Conservation (phyloP, 2,113 vertebrate genomes). For the Heterotilapia buettikoferi region DNA sequence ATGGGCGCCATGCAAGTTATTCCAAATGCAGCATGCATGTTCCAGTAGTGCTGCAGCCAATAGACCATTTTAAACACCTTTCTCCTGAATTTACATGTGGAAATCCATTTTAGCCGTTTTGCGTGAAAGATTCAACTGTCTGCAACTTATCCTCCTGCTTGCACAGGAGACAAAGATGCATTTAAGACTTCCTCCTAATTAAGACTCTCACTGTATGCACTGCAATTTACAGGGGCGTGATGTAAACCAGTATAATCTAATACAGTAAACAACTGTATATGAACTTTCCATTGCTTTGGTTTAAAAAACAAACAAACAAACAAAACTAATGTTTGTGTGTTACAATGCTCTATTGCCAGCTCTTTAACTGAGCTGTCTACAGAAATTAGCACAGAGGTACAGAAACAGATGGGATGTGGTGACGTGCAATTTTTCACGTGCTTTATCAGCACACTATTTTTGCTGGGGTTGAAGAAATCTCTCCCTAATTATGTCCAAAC, state of each 20-base stretch:
- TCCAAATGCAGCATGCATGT: neutral
- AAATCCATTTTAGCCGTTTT: neutral
- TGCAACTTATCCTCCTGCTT: neutral
- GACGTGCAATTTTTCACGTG: neutral
- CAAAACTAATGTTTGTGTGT: neutral
- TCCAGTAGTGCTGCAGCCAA: neutral
- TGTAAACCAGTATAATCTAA: neutral
- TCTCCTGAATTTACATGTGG: neutral
- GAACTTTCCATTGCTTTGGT: neutral
- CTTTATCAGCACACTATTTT: neutral
- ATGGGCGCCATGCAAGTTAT: neutral
- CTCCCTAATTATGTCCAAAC: neutral
- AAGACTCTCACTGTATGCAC: neutral
- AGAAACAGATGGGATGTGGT: neutral
- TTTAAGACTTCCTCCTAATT: neutral
- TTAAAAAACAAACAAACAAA: neutral
- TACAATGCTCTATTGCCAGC: neutral
- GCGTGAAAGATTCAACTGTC: neutral
- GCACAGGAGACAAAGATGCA: neutral
- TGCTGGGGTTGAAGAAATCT: neutral
- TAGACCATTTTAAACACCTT: neutral
- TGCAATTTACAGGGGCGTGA: neutral
- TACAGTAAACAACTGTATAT: neutral
- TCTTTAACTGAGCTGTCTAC: neutral
- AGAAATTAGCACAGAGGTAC: neutral